Evolutionary conservation across 2,797 vertebrate genomes (phyloP), one percentile per base, ranked within the genome.

Genomic region (Macropus fuliginosus): DNA sequence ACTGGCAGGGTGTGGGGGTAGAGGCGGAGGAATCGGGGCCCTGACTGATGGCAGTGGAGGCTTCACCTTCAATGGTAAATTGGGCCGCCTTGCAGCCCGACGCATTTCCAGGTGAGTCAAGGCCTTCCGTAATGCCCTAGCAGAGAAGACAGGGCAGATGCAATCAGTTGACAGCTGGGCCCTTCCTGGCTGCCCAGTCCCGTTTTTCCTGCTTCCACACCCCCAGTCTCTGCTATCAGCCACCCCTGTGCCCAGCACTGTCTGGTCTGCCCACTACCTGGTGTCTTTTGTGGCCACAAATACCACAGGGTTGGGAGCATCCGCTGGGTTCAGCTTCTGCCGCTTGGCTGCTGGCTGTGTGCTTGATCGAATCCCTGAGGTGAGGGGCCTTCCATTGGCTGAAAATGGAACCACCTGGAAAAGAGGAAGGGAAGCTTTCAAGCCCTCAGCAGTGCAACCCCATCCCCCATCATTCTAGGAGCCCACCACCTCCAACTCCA

Each of bases 211-310:
- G 74, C 74, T 11, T 3, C 52, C 52, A 89, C 31, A 52, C 24
- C 57, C 55, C 50, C 10, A 50, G 0, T 28, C 34, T 10, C 1
- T 5, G 29, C n/a, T 74, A 54, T 24, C n/a, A 13, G 27, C 54
- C n/a, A 46, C 90, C 94, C 5, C 8, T 0, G 40, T 40, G 93
- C 92, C 91, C 50, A 27, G 54, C 31, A 55, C 59, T 24, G 89
- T 94, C 96, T 46, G 57, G 52, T 0, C 28, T 1, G 59, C 59
- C 57, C 55, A 93, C 94, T 98, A 99, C 99, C 99, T 99, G 98
- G 99, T 99, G 98, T 99, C 99, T 98, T 99, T 99, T 74, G 99
- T 99, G 97, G 99, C 99, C 98, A 99, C 99, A 97, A 99, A 99
- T 97, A 99, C 99, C 97, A 99, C 99, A 1, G 99, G 99, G 98